These are phyloP conservation scores for Dasyornis broadbenti DNA, from an alignment of 2,113 vertebrate genomes.

Conservation along the genomic window DNA sequence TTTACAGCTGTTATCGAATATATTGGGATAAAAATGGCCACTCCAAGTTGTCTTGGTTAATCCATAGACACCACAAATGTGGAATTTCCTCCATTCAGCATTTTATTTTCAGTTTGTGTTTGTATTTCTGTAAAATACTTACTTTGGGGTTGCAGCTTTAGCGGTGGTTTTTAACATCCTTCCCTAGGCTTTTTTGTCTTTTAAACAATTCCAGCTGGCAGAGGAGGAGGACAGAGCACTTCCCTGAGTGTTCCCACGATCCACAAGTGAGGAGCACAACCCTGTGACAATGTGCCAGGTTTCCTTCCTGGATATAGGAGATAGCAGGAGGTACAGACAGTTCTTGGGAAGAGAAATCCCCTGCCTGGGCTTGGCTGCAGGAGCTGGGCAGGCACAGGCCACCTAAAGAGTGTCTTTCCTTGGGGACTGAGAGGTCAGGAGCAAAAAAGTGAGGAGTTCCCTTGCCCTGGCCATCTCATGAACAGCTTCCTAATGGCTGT, in stretches of 20 bases:
- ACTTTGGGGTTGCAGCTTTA: background rate
- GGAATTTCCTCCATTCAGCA: background rate
- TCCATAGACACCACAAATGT: background rate
- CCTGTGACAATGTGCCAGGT: background rate
- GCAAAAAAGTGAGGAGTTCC: background rate
- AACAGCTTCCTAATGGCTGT: background rate
- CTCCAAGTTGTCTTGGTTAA: background rate
- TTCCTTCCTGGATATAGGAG: background rate
- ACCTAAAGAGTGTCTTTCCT: background rate
- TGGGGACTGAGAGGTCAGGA: background rate
- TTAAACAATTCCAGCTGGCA: conserved; percentile 52
- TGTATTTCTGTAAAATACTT: background rate
- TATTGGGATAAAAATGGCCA: background rate
- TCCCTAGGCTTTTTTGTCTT: background rate
- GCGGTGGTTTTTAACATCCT: background rate
- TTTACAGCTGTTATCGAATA: background rate
- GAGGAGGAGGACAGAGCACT: background rate
- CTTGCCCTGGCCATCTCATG: background rate
- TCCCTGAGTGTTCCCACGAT: conserved; percentile 28
- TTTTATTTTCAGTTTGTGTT: background rate
- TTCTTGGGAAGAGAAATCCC: background rate
- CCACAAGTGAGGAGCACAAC: conserved; percentile 9
- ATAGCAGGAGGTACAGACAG: conserved; percentile 36
- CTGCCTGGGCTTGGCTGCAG: background rate
- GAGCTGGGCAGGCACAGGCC: background rate